Evolutionary conservation across 2,113 vertebrate species (phyloP), one percentile per base, ranked within the genome.

Genomic region (Engraulis encrasicolus): DNA sequence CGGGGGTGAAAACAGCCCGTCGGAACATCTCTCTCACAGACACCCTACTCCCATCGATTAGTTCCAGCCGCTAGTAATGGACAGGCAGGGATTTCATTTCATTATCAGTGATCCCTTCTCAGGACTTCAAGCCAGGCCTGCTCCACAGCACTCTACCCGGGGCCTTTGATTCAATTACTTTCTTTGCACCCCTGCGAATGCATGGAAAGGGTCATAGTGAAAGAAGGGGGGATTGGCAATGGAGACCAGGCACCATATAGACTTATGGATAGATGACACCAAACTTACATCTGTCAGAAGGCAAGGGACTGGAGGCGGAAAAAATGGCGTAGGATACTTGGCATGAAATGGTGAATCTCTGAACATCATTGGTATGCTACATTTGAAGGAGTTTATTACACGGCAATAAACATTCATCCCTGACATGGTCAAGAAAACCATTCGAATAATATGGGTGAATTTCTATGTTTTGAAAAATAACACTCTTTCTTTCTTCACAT

Each of bases 11-110:
- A 82, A 84, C 89, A 90, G 88, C 83, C 86, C 89, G 89, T 87
- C 85, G 88, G 88, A 89, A 93, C 92, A 90, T 93, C 89, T 92
- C 90, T 91, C 90, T 93, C 91, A 92, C 91, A 94, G 93, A 93
- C 91, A 89, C 91, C 91, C 88, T 82, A 74, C 86, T 90, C 91
- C 89, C 90, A 95, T 95, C 92, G 91, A 95, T 95, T 94, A 89
- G 93, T 95, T 94, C 93, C 95, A 94, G 92, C 71, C 89, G 78
- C 86, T 89, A 89, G 88, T 90, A 88, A 92, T 88, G 90, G 92
- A 94, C 93, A 92, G 92, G 88, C 83, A 87, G 86, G 92, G 92
- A 93, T 95, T 93, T 90, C 78, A 87, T 95, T 95, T 93, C 94
- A 92, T 93, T 89, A 92, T 84, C 89, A 89, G 87, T 91, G 91